Evolutionary conservation across 1,140 invertebrate genomes (phyloP).

Genomic region (Brachionus asplanchnoidis): DNA sequence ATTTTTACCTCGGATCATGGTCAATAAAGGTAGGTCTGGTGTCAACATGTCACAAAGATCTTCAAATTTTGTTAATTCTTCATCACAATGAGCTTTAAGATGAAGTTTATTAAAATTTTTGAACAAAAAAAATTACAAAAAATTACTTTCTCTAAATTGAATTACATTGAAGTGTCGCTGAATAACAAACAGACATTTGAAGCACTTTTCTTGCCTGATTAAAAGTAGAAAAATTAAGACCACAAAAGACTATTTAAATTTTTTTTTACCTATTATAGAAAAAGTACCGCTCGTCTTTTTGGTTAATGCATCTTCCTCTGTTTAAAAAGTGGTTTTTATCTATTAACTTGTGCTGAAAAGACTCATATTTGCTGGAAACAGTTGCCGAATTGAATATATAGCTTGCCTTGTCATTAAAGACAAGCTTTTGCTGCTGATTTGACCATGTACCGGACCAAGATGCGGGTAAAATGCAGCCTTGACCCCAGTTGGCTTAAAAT

Average conservation of each 20-base stretch:
- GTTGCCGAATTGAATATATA: slow-evolving; percentile 20
- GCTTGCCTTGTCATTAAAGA: background rate
- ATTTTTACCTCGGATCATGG: slow-evolving; percentile 14
- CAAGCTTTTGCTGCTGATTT: background rate
- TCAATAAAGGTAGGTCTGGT: slow-evolving; percentile 1
- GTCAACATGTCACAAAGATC: slow-evolving; percentile 5
- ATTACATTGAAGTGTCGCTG: slow-evolving; percentile 28
- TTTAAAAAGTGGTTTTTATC: background rate
- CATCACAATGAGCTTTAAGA: slow-evolving; percentile 26
- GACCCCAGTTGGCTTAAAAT: background rate
- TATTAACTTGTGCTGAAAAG: background rate
- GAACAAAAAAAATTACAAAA: background rate
- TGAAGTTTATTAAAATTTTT: background rate
- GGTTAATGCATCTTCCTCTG: background rate
- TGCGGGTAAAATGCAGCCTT: background rate
- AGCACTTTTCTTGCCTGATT: background rate
- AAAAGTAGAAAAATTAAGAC: background rate
- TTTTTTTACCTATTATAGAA: background rate
- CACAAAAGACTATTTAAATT: background rate
- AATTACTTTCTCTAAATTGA: slow-evolving; percentile 27
- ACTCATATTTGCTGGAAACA: background rate
- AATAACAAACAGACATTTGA: slow-evolving; percentile 15
- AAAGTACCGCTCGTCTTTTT: slow-evolving; percentile 13
- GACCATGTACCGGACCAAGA: slow-evolving; percentile 11
- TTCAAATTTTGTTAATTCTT: slow-evolving; percentile 24